phyloP scores from a whole-genome alignment of 2,797 vertebrate species.

The Microctenopoma steveboyesi region DNA sequence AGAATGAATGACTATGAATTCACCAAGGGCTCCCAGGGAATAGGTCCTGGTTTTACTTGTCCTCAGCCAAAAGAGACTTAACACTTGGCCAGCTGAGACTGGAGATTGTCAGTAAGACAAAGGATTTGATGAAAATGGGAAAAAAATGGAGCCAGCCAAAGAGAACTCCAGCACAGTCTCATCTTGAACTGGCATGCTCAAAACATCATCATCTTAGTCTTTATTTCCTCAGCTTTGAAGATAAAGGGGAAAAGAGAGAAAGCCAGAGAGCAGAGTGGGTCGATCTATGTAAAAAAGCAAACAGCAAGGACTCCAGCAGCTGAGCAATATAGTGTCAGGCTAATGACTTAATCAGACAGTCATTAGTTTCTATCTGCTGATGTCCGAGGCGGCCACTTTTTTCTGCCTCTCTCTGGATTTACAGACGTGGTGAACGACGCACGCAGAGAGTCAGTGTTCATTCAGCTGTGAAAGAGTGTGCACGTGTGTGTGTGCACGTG shows the following conservation, averaged over 20 bases:
- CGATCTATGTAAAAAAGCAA: constrained; percentile 68
- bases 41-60: constrained; percentile 25
- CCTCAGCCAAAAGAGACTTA: constrained; percentile 29
- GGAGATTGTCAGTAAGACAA: constrained; percentile 38
- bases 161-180: constrained; percentile 46
- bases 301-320: constrained; percentile 62
- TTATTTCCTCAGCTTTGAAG: constrained; percentile 26
- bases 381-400: constrained; percentile 47
- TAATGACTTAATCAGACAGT: constrained; percentile 84
- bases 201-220: constrained; percentile 35
- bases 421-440: constrained; percentile 46
- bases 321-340: constrained; percentile 63
- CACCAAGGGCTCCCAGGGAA: constrained; percentile 1
- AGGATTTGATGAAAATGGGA: constrained; percentile 55
- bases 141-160: constrained; percentile 45
- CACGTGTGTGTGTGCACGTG: not conserved
- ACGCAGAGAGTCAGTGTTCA: constrained; percentile 63
- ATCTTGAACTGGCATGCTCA: constrained; percentile 9
- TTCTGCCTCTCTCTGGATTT: constrained; percentile 32
- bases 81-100: constrained; percentile 33
- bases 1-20: constrained; percentile 53
- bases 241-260: constrained; percentile 30
- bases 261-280: constrained; percentile 23
- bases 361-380: constrained; percentile 77
- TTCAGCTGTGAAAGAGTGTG: constrained; percentile 70